Base-by-base conservation (phyloP, 64 coral and sea anemone genomes). In the Stichodactyla helianthus region DNA sequence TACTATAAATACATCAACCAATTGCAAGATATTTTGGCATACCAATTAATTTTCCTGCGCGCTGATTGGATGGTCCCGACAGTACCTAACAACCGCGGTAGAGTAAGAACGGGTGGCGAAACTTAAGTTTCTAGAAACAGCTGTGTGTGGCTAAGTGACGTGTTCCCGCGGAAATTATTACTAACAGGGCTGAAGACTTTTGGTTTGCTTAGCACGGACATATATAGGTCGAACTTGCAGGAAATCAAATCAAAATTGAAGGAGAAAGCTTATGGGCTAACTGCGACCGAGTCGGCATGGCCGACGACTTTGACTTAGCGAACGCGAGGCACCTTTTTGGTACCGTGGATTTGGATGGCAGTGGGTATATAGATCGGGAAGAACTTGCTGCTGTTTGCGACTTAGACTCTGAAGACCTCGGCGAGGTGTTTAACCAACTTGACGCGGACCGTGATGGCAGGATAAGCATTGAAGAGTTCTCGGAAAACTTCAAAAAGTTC, bases 351-450 rank as follows among this genome's bases (percentile, higher is more conserved):
- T 94, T 98, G 79, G 93, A 98, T 82, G 93, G 93, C 31, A 94
- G 92, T 87, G 95, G 95, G 27, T 98, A 92, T 15, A 98, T 98
- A 50, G 95, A 98, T 82, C 51, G 87, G 50, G 71, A 92, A 15
- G 95, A 98, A 84, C 89, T 98, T 64, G 95, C 95, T 31, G 95
- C 95, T 59, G 95, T 98, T 60, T 98, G 95, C 87, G 95, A 98
- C 53, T 92, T 98, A 51, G 95, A 98, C 57, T 89, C 89, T 52
- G 86, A 94, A 9, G 95, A 98, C 76, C 86, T 98, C 16, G 88
- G 88, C 28, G 95, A 94, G 81, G 88, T 98, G 44, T 98, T 98
- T 87, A 82, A 98, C 52, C 90, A 81, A 83, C 92, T 98, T 79
- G 95, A 98, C 83, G 89, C 90, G 55, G 95, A 98, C 26, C 87